phyloP scores from a whole-genome alignment of 2,113 vertebrate species.

The Hyaena hyaena region DNA sequence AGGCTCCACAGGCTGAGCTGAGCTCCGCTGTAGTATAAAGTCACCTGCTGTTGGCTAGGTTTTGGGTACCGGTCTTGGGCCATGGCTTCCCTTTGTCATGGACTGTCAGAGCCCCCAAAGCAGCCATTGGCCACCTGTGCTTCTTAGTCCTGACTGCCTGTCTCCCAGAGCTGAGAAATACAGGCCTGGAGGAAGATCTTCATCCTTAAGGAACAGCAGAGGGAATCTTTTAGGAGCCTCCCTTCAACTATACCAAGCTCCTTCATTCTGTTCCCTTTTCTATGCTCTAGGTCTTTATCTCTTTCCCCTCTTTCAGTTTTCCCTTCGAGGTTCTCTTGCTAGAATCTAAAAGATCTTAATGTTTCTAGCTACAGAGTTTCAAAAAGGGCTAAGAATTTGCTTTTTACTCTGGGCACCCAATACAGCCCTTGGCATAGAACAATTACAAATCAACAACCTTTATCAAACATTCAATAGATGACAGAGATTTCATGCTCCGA shows the following conservation, averaged over 20 bases:
- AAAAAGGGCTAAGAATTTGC: neutral
- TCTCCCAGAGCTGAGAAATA: neutral
- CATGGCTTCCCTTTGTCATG: neutral
- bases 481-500: neutral
- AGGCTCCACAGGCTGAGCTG: neutral
- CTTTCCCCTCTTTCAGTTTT: neutral
- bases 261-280: neutral
- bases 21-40: neutral
- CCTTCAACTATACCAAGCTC: neutral
- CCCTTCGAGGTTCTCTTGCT: neutral
- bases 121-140: fast-evolving
- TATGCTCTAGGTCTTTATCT: neutral
- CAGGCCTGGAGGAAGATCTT: neutral
- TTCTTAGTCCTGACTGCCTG: neutral
- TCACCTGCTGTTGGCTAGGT: neutral
- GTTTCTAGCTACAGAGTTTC: neutral
- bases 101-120: neutral
- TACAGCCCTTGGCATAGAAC: neutral
- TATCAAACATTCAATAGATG: neutral
- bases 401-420: neutral
- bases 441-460: neutral
- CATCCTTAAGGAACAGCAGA: neutral
- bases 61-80: neutral
- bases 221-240: fast-evolving
- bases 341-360: neutral